Conservation (phyloP, 2,797 vertebrate species). For the Gobionotothen gibberifrons region DNA sequence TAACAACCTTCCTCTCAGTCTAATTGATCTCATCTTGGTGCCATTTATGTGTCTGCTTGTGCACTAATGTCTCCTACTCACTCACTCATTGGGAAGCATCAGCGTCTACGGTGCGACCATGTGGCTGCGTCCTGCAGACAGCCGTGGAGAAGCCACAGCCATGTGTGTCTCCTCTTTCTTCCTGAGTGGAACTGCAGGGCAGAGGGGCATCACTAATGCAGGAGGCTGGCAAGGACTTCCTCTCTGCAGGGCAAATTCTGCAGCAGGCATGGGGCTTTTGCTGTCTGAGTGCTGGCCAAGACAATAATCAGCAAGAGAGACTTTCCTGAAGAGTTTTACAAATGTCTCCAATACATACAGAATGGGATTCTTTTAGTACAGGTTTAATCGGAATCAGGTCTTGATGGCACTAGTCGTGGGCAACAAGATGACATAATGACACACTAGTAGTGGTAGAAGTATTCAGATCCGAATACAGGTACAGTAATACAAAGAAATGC, state of each 20-base stretch:
- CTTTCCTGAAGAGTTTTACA: constrained; percentile 70
- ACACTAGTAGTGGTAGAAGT: background rate
- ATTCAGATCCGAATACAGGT: background rate
- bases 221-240: constrained; percentile 67
- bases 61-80: constrained; percentile 77
- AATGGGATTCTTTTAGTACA: constrained; percentile 24
- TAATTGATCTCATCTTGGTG: constrained; percentile 79
- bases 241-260: constrained; percentile 71
- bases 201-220: constrained; percentile 78
- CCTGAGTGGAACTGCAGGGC: constrained; percentile 69
- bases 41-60: constrained; percentile 80
- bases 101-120: constrained; percentile 71
- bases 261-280: constrained; percentile 58
- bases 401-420: constrained; percentile 22
- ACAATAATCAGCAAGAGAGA: constrained; percentile 61
- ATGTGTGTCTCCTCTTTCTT: constrained; percentile 64
- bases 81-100: constrained; percentile 74
- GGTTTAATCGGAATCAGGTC: constrained; percentile 32
- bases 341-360: constrained; percentile 46
- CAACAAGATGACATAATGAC: background rate
- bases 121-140: constrained; percentile 76
- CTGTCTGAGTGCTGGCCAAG: constrained; percentile 73
- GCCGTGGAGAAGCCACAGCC: constrained; percentile 41
- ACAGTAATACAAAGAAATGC: background rate
- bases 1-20: constrained; percentile 74